Evolutionary conservation across 2,888 invertebrate genomes (phyloP).

Genomic region (Lydus trimaculatus): DNA sequence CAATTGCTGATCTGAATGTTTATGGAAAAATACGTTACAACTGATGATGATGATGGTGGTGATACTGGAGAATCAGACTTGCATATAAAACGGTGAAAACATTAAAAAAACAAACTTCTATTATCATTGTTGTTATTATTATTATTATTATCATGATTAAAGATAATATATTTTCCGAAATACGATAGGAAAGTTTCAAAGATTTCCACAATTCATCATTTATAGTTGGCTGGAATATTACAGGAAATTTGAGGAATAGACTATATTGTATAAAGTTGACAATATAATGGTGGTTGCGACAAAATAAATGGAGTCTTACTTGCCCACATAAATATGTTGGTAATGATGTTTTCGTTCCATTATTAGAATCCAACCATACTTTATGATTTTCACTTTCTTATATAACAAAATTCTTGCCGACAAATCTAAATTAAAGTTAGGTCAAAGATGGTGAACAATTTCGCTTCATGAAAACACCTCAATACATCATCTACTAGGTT

Average conservation of each 20-base stretch:
- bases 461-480: background rate
- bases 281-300: constrained; percentile 8
- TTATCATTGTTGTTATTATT: background rate
- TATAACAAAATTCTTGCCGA: background rate
- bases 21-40: background rate
- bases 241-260: constrained; percentile 6
- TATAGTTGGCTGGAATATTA: constrained; percentile 9
- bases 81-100: too few species aligned
- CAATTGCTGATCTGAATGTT: background rate
- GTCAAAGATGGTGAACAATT: background rate
- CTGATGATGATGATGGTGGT: too few species aligned
- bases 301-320: constrained; percentile 8
- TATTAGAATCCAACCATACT: too few species aligned
- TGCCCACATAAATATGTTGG: background rate
- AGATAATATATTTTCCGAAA: constrained; percentile 1
- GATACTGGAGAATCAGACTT: background rate
- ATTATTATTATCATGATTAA: background rate
- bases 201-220: constrained; percentile 6
- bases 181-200: constrained; percentile 1
- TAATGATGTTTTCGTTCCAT: background rate
- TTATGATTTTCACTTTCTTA: too few species aligned
- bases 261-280: constrained; percentile 4
- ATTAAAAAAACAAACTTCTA: too few species aligned
- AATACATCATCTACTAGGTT: background rate
- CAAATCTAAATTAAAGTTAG: background rate